Base-by-base conservation (phyloP, 2,888 invertebrate species). In the Agrochola macilenta region DNA sequence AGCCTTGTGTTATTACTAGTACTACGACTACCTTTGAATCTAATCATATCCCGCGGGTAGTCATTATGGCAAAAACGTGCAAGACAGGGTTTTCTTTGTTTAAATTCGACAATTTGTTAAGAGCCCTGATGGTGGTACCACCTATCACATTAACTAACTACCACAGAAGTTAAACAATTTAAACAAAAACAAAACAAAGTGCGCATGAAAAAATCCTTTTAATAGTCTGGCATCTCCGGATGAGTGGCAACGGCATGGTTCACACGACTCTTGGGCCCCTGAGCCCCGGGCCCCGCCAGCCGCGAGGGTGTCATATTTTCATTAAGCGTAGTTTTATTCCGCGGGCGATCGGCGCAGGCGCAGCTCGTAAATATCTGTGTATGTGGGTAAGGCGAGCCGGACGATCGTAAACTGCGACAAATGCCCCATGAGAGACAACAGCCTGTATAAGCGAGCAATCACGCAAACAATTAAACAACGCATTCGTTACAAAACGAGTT, bases 241-340 rank as follows among this genome's bases (percentile, higher is more conserved):
- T 78, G 83, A 82, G 71, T 86, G 83, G 76, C 75, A 76, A 69
- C 61, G 64, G 54, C 23, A 46, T 17, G 74, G 83, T 87, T 88
- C 89, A 63, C 89, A 88, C 87, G 88, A 60, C 43, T 43, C 54
- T 52, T 11, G 69, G 12, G 39, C 23, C 65, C 46, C 30, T 23
- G 43, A 30, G 35, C 30, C 52, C 49, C 82, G 73, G 17, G 49
- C n/a, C 46, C 49, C 46, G 12, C 60, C 64, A 5, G 30, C 66
- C n/a, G 72, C 76, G 30, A 49, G 66, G 69, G 88, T 81, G 76
- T 88, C 88, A 88, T 88, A 82, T 88, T 88, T 87, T 88, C 87
- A 85, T 85, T 88, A 88, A 77, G 73, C 54, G 74, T 72, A 79
- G 79, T 79, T 78, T 87, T 85, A 85, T 81, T 84, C 69, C 57